phyloP scores from a whole-genome alignment of 2,113 vertebrate genomes.

The Sylvia atricapilla region DNA sequence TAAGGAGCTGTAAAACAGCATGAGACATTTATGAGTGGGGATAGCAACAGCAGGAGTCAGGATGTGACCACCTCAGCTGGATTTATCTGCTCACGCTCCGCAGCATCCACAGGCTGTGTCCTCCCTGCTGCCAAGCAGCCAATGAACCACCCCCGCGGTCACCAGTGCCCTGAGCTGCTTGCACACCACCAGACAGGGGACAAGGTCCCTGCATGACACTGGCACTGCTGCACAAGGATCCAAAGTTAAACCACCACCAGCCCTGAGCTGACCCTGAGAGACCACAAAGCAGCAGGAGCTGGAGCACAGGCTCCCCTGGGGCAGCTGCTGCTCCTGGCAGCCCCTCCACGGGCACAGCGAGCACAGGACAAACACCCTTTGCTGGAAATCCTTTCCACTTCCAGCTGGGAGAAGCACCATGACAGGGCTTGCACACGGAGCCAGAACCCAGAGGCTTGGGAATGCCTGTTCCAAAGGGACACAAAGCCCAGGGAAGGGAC shows the following conservation, averaged over 20 bases:
- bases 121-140: not conserved
- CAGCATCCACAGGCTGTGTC: not conserved
- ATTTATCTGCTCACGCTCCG: not conserved
- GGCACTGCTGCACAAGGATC: not conserved
- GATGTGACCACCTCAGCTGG: not conserved
- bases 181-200: accelerated
- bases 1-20: not conserved
- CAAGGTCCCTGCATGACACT: not conserved
- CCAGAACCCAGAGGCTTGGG: not conserved
- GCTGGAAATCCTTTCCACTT: not conserved
- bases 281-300: not conserved
- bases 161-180: not conserved
- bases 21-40: not conserved
- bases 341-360: accelerated
- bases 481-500: not conserved
- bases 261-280: not conserved
- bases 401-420: not conserved
- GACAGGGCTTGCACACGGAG: not conserved
- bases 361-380: not conserved
- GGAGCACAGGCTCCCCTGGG: not conserved
- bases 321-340: not conserved
- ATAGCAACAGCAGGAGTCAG: not conserved
- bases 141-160: not conserved
- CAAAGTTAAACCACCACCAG: accelerated
- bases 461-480: not conserved